phyloP scores from a whole-genome alignment of 1,140 invertebrate species.

The Drosophila sp. region DNA sequence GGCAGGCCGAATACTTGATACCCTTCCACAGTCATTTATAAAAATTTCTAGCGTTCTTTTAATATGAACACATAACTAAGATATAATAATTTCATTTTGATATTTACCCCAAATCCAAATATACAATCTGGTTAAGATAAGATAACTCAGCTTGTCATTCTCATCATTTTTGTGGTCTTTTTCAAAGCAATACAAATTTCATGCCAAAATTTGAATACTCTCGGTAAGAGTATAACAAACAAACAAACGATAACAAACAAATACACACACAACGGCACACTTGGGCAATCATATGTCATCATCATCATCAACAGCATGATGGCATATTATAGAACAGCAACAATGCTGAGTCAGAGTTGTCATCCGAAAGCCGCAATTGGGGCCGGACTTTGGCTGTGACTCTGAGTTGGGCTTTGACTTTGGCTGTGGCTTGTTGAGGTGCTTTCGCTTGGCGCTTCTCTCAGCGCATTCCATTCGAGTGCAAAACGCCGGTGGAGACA shows the following conservation, averaged over 20 bases:
- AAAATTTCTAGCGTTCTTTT: too few species aligned
- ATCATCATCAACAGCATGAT: conserved; percentile 65
- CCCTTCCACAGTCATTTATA: too few species aligned
- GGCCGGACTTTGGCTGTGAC: conserved; percentile 26
- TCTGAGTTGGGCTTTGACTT: conserved; percentile 1
- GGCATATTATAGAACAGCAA: conserved; percentile 42
- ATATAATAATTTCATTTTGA: too few species aligned
- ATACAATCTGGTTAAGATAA: too few species aligned
- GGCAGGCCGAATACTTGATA: too few species aligned
- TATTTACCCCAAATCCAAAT: too few species aligned
- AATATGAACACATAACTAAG: too few species aligned
- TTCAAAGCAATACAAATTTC: too few species aligned
- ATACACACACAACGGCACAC: conserved; percentile 46
- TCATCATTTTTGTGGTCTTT: too few species aligned
- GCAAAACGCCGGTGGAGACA: conserved; percentile 71
- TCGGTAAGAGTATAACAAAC: conserved; percentile 14
- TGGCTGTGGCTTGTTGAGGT: conserved; percentile 28
- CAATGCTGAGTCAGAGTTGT: conserved; percentile 65
- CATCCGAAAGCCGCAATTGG: conserved; percentile 49
- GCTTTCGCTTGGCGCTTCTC: conserved; percentile 58
- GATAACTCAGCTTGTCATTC: too few species aligned
- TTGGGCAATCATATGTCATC: conserved; percentile 63
- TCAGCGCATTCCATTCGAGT: conserved; percentile 65
- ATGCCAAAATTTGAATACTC: too few species aligned
- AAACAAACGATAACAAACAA: conserved; percentile 65